Percentiles rank a stretch among this genome's conserved stretches.
Evolutionary conservation across 2,113 vertebrate species (phyloP).

Genomic region (Callocephalon fimbriatum): DNA sequence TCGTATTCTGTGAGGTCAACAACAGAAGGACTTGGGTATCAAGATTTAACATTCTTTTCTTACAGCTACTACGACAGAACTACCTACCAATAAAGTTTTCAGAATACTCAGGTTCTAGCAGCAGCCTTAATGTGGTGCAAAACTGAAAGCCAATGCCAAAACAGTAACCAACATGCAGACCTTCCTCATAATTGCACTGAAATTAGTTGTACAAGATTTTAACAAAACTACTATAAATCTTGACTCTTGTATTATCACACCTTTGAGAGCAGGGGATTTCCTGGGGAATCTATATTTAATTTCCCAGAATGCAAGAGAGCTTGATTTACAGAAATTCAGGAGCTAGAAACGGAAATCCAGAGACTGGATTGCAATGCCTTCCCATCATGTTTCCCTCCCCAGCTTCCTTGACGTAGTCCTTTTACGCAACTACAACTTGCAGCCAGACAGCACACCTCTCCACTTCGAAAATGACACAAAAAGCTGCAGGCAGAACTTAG

Average conservation of each 20-base stretch:
- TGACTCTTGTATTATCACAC: background rate
- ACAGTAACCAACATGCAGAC: background rate
- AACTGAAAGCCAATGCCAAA: background rate
- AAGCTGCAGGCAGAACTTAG: background rate
- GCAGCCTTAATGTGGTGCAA: background rate
- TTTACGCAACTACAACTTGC: background rate
- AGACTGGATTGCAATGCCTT: background rate
- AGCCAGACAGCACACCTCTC: background rate
- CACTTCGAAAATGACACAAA: background rate
- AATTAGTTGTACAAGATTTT: background rate
- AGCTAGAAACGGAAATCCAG: background rate
- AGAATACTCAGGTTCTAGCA: background rate
- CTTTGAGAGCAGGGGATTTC: background rate
- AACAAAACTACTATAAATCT: background rate
- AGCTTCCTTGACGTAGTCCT: background rate
- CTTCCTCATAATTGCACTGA: background rate
- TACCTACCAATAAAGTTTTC: background rate
- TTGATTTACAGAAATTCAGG: background rate
- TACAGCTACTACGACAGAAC: background rate
- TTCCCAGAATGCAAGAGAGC: background rate
- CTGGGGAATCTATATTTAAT: background rate
- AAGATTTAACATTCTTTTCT: background rate
- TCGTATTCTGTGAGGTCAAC: background rate
- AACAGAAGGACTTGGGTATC: background rate
- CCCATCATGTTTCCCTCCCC: background rate